Percentiles rank a stretch among this genome's conserved stretches.
Conservation (phyloP, 2,113 vertebrate species). For the Tinamus guttatus region DNA sequence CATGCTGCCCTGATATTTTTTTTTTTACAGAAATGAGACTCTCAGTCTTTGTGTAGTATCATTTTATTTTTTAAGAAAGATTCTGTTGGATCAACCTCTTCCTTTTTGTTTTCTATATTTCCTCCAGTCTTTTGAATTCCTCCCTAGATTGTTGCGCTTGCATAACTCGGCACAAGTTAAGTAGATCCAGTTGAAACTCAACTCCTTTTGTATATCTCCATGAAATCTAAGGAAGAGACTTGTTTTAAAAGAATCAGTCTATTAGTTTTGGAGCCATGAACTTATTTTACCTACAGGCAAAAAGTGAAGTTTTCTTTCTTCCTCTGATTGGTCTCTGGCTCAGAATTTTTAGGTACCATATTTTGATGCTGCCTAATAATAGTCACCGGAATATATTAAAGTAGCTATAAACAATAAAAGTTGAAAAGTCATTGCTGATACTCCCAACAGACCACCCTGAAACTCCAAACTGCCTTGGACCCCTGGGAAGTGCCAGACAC, state of each 20-base stretch:
- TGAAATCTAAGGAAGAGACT: neutral
- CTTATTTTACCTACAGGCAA: neutral
- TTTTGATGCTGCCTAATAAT: neutral
- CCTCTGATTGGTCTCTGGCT: neutral
- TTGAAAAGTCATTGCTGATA: neutral
- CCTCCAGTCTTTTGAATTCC: neutral
- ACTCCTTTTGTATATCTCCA: neutral
- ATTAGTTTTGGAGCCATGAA: conserved; percentile 9
- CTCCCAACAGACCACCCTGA: neutral
- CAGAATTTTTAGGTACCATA: neutral
- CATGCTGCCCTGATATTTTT: neutral
- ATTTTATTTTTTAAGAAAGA: neutral
- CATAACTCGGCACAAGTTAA: neutral
- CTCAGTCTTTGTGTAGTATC: neutral
- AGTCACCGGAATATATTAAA: neutral
- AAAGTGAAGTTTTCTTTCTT: neutral
- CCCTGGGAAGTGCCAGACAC: neutral
- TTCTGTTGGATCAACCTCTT: neutral
- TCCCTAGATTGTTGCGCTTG: neutral
- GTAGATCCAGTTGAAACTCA: neutral
- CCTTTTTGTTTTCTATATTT: neutral
- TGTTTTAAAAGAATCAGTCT: neutral
- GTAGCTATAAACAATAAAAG: neutral
- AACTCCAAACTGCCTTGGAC: neutral
- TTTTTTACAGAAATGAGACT: neutral